Evolutionary conservation across 2,888 invertebrate species (phyloP).

Genomic region (Troglohyphantes excavatus): DNA sequence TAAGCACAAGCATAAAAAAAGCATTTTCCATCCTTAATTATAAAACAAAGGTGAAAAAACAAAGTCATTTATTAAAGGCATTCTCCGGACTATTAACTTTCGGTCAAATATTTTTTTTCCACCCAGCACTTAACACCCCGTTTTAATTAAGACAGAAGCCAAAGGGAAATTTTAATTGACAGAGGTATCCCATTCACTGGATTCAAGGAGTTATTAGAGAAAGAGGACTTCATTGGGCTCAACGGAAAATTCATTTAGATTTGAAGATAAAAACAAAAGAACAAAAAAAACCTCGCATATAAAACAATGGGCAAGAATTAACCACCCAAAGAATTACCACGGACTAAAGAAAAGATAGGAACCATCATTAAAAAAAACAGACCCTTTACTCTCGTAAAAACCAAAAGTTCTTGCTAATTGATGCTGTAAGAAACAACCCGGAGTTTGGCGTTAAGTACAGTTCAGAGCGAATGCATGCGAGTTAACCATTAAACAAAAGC

Average conservation of each 20-base stretch:
- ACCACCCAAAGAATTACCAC: background rate
- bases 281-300: conserved; percentile 23
- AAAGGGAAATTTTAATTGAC: conserved; percentile 67
- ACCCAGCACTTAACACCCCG: conserved; percentile 43
- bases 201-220: conserved; percentile 38
- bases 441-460: conserved; percentile 40
- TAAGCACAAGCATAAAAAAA: conserved; percentile 4
- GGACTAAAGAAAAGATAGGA: conserved; percentile 37
- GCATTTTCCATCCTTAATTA: conserved; percentile 44
- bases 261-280: conserved; percentile 30
- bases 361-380: conserved; percentile 48
- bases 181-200: conserved; percentile 28
- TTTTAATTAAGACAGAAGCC: conserved; percentile 51
- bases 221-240: conserved; percentile 8
- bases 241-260: conserved; percentile 63
- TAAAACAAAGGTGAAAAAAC: conserved; percentile 49
- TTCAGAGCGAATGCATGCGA: conserved; percentile 44
- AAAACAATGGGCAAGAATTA: conserved; percentile 37
- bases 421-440: conserved; percentile 39
- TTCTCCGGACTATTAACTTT: conserved; percentile 46
- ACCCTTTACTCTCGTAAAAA: conserved; percentile 23
- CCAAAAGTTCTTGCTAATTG: conserved; percentile 51
- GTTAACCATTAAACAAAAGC: conserved; percentile 42
- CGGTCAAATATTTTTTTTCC: conserved; percentile 15
- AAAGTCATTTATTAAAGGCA: conserved; percentile 37